Conservation (phyloP, 1,140 invertebrate genomes). For the Coboldia fuscipes region DNA sequence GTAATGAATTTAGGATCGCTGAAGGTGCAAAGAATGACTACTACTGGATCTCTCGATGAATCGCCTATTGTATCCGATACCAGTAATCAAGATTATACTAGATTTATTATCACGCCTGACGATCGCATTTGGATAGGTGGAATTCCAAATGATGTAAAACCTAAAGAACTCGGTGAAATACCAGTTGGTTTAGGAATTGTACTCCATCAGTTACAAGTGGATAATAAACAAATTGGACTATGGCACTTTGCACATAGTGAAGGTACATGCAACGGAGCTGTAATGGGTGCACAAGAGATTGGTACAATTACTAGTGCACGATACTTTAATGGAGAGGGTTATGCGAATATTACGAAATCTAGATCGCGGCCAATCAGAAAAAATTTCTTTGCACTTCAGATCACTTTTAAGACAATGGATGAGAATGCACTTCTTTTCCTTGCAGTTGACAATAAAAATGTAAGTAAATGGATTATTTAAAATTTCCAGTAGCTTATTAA, state of each 20-base stretch:
- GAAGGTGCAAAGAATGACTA: constrained; percentile 17
- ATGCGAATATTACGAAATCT: constrained; percentile 40
- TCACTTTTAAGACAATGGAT: constrained; percentile 71
- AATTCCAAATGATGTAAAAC: constrained; percentile 24
- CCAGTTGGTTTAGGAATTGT: constrained; percentile 43
- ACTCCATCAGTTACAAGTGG: constrained; percentile 50
- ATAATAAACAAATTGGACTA: constrained; percentile 57
- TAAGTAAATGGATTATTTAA: constrained; percentile 13
- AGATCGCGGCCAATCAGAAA: constrained; percentile 39
- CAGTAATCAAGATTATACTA: constrained; percentile 14
- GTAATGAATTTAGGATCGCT: constrained; percentile 20
- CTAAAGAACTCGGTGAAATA: constrained; percentile 18
- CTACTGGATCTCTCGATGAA: constrained; percentile 11
- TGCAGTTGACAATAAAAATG: constrained; percentile 45
- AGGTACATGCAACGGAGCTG: constrained; percentile 33
- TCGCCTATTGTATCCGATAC: constrained; percentile 9
- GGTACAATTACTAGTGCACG: constrained; percentile 11
- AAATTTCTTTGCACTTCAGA: constrained; percentile 49
- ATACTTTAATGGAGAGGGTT: constrained; percentile 57
- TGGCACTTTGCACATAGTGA: constrained; percentile 60
- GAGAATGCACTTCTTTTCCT: constrained; percentile 74
- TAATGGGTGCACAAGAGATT: constrained; percentile 15
- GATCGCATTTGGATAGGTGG: constrained; percentile 35
- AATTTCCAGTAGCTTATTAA: constrained; percentile 1
- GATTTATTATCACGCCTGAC: constrained; percentile 15